Evolutionary conservation across 1,140 invertebrate genomes (phyloP).

Genomic region (Sitophilus oryzae): DNA sequence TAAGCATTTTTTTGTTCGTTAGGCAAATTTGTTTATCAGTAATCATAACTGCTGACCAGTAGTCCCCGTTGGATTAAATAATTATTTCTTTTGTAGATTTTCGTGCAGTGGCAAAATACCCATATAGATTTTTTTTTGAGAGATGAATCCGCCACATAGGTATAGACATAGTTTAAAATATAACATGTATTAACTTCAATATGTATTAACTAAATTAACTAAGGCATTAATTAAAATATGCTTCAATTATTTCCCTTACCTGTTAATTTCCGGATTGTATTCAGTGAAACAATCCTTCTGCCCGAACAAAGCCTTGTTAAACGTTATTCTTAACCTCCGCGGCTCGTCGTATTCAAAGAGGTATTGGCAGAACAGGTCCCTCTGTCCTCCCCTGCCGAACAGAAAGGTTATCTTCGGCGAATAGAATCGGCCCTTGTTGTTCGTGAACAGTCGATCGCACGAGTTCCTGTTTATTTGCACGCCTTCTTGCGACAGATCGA

Average conservation of each 20-base stretch:
- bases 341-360: slow-evolving; percentile 64
- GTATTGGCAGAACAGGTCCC: slow-evolving; percentile 68
- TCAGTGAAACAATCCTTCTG: slow-evolving; percentile 59
- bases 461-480: slow-evolving; percentile 52
- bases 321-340: slow-evolving; percentile 59
- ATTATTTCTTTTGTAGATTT: too few relatives aligned
- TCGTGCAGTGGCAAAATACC: too few relatives aligned
- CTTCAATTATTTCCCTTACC: neutral
- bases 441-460: slow-evolving; percentile 57
- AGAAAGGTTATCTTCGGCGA: slow-evolving; percentile 76
- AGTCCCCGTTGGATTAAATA: too few relatives aligned
- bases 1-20: too few relatives aligned
- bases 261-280: slow-evolving; percentile 50
- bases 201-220: too few relatives aligned
- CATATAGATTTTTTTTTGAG: too few relatives aligned
- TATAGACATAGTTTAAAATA: too few relatives aligned
- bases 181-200: too few relatives aligned
- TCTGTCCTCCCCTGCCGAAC: slow-evolving; percentile 70
- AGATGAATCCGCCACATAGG: too few relatives aligned
- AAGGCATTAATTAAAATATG: too few relatives aligned
- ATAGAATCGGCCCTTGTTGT: slow-evolving; percentile 56
- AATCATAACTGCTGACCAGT: too few relatives aligned
- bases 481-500: slow-evolving; percentile 57
- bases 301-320: slow-evolving; percentile 60
- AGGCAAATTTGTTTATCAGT: too few relatives aligned